A percentile compares a stretch with the other conserved stretches of the same genome.
phyloP scores from a whole-genome alignment of 2,113 vertebrate genomes.

The Scolopax mira region DNA sequence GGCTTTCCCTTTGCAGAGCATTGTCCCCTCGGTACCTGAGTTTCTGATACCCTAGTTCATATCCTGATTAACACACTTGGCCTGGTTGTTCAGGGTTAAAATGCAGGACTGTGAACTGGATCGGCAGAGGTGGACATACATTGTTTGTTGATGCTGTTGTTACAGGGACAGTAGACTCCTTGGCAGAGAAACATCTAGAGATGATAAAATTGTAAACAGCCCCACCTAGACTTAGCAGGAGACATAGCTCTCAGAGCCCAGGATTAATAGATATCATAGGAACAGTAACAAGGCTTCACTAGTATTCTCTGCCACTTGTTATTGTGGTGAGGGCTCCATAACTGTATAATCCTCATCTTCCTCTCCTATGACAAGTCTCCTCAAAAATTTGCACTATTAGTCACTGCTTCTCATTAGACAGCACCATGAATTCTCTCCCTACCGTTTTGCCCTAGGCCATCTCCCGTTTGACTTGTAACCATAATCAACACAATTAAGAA shows the following conservation, averaged over 20 bases:
- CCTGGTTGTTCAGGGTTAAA: neutral
- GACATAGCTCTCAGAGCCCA: neutral
- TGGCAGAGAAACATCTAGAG: neutral
- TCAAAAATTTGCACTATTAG: neutral
- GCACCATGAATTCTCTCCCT: neutral
- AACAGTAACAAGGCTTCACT: neutral
- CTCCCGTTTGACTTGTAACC: neutral
- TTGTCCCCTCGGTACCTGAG: neutral
- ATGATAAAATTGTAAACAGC: neutral
- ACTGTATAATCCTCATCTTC: neutral
- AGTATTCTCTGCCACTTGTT: neutral
- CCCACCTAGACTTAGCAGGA: neutral
- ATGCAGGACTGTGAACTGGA: neutral
- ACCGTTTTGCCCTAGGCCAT: neutral
- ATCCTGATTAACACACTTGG: neutral
- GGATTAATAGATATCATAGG: neutral
- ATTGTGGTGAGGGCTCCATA: neutral
- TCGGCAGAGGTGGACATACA: neutral
- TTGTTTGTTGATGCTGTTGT: neutral
- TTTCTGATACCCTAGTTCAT: neutral
- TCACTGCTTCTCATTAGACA: neutral
- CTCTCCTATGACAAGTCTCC: neutral
- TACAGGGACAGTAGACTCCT: neutral
- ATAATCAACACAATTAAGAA: neutral
- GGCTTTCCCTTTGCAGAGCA: neutral